Evolutionary conservation across 2,113 vertebrate species (phyloP), one percentile per base, ranked within the genome.

Genomic region (Onychostoma macrolepis): DNA sequence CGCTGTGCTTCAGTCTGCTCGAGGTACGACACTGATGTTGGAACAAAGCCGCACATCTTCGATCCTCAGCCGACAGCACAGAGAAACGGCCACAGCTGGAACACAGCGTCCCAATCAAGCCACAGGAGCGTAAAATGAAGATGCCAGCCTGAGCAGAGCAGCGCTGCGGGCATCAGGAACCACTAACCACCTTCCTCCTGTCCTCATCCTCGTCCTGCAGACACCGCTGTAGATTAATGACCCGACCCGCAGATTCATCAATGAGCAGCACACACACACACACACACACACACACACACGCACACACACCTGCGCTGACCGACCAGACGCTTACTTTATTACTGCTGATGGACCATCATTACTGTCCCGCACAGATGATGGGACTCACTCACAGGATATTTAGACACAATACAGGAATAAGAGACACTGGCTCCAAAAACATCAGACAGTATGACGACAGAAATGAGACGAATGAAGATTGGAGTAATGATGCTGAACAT

Each of bases 31-130:
- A 19, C 17, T 19, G 50, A 74, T 24, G 10, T 12, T 74, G 36
- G 12, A 41, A 74, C 10, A 80, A 86, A 74, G 88, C 43, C 75
- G 65, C 43, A 30, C 48, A 28, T 71, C 12, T 75, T 86, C 56
- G 56, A 21, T 61, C 56, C n/a, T 36, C 33, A 63, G 36, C 15
- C 9, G 41, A 43, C 72, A 45, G 24, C 38, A 75, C 10, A 4
- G 24, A 17, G n/a, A 50, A 76, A 48, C n/a, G 13, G 43, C n/a
- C 74, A 17, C 74, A 76, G 74, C 74, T 76, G 74, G 43, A 48
- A 28, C 6, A 6, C 28, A 6, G 12, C n/a, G 6, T 50, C n/a
- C n/a, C 74, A 76, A 76, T 50, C 74, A 77, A 48, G 15, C 43
- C 41, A 77, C 17, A 48, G 11, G 41, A 26, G 74, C n/a, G 4